A percentile compares a stretch with the other conserved stretches of the same genome.
These are phyloP conservation scores for Drosophila algonquin DNA, from an alignment of 2,888 invertebrate genomes.

Conservation along the genomic window DNA sequence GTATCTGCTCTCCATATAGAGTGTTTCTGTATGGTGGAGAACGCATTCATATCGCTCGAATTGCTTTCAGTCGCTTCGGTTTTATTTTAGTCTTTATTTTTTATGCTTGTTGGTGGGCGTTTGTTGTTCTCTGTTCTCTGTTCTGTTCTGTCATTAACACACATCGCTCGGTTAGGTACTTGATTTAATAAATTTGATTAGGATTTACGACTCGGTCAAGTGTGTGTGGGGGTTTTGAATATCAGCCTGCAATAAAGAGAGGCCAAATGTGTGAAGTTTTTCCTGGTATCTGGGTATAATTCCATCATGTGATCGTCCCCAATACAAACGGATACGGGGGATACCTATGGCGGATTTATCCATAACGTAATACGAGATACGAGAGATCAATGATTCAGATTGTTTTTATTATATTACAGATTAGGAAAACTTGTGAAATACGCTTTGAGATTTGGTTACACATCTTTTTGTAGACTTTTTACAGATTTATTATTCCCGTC, in stretches of 20 bases:
- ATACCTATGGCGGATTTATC: not conserved
- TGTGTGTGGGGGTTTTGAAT: conserved; percentile 52
- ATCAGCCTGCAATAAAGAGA: conserved; percentile 29
- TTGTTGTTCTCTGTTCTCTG: conserved; percentile 40
- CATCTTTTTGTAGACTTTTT: not conserved
- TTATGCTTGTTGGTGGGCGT: conserved; percentile 39
- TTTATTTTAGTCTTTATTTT: conserved; percentile 31
- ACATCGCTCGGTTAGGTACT: conserved; percentile 53
- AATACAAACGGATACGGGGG: not conserved
- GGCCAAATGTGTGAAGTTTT: conserved; percentile 4
- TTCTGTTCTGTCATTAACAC: conserved; percentile 53
- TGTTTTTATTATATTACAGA: not conserved
- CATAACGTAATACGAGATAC: not conserved
- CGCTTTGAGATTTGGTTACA: not conserved
- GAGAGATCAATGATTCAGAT: not conserved
- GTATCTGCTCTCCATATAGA: conserved; percentile 21
- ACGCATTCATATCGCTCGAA: conserved; percentile 35
- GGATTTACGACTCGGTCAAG: conserved; percentile 65
- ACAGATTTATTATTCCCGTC: not conserved
- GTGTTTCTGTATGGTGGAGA: conserved; percentile 26
- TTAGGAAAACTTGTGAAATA: not conserved
- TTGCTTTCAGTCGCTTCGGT: conserved; percentile 22
- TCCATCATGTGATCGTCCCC: conserved; percentile 26
- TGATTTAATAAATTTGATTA: conserved; percentile 82
- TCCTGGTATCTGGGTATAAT: not conserved